Evolutionary conservation across 1,140 invertebrate genomes (phyloP).

Genomic region (Trichonephila clavipes): DNA sequence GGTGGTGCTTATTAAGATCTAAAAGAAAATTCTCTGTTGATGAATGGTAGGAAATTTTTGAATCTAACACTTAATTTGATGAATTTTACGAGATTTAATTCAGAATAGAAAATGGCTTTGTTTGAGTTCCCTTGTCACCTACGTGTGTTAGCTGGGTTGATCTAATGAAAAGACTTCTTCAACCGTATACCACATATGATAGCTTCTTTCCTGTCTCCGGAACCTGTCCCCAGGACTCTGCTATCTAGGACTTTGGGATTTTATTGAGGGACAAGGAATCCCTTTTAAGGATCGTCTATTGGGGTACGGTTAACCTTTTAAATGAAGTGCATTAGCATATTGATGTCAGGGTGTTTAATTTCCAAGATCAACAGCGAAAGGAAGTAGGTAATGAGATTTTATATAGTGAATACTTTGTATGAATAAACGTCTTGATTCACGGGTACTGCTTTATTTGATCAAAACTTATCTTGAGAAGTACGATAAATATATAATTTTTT

Average conservation of each 20-base stretch:
- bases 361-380: background rate
- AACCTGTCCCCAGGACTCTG: background rate
- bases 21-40: too few species aligned
- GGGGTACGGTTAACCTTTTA: background rate
- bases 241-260: background rate
- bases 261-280: conserved; percentile 4
- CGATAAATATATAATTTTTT: too few species aligned
- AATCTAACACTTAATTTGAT: too few species aligned
- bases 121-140: background rate
- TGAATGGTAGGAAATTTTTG: too few species aligned
- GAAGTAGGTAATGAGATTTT: background rate
- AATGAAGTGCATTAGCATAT: background rate
- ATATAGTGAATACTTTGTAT: too few species aligned
- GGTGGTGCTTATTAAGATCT: too few species aligned
- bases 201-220: background rate
- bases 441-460: too few species aligned
- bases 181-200: background rate
- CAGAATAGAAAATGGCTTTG: background rate
- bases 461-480: too few species aligned
- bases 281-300: background rate
- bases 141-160: background rate
- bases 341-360: background rate
- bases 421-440: too few species aligned
- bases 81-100: too few species aligned
- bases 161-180: background rate